Percentiles rank a stretch among this genome's conserved stretches.
Conservation (phyloP, 2,888 invertebrate genomes). For the Drosophila histrio region DNA sequence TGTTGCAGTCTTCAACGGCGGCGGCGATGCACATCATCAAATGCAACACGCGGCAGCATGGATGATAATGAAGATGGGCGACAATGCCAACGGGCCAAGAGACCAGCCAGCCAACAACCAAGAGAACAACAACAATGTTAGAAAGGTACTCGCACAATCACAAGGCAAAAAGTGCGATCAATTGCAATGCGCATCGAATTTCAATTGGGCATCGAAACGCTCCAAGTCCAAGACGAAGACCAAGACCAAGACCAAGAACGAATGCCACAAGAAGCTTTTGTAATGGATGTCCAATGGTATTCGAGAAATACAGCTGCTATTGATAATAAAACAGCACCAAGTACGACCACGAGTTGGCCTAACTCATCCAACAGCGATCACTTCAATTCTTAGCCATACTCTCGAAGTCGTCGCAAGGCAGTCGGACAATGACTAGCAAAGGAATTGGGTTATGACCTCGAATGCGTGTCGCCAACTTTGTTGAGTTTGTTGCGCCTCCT, state of each 20-base stretch:
- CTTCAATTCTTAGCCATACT: neutral
- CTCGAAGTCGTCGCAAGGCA: slow-evolving; percentile 7
- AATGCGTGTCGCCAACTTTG: slow-evolving; percentile 77
- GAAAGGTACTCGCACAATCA: slow-evolving; percentile 67
- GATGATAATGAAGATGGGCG: slow-evolving; percentile 77
- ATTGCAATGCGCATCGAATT: slow-evolving; percentile 77
- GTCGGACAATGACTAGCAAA: slow-evolving; percentile 45
- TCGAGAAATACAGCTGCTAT: slow-evolving; percentile 56
- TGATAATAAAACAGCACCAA: slow-evolving; percentile 47
- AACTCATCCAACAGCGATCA: slow-evolving; percentile 13
- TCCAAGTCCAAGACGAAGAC: slow-evolving; percentile 21
- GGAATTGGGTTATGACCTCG: slow-evolving; percentile 82
- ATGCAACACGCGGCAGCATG: slow-evolving; percentile 62
- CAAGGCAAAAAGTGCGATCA: slow-evolving; percentile 74
- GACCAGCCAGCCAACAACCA: slow-evolving; percentile 23
- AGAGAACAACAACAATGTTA: slow-evolving; percentile 55
- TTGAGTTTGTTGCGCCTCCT: slow-evolving; percentile 3
- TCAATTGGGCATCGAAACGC: slow-evolving; percentile 61
- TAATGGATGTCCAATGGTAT: slow-evolving; percentile 57
- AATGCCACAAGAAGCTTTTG: slow-evolving; percentile 27
- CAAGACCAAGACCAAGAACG: slow-evolving; percentile 10
- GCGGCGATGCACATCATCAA: slow-evolving; percentile 61
- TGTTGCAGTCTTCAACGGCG: slow-evolving; percentile 37
- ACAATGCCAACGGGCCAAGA: slow-evolving; percentile 62
- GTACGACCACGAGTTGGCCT: slow-evolving; percentile 1